Percentiles rank a stretch among this genome's conserved stretches.
phyloP scores from a whole-genome alignment of 2,888 invertebrate species.

The Anodontia alba region DNA sequence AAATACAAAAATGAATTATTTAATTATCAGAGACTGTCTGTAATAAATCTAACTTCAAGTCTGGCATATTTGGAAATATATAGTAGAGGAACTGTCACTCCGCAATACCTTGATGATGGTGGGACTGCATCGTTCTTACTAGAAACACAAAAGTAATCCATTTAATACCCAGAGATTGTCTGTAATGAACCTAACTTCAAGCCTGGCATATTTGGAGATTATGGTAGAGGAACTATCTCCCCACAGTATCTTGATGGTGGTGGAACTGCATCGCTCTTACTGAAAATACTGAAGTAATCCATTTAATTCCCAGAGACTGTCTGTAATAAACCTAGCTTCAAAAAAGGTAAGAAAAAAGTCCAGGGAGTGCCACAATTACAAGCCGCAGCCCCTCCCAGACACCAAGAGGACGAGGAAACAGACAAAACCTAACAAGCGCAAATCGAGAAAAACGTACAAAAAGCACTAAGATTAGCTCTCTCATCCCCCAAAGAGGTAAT shows the following conservation, averaged over 20 bases:
- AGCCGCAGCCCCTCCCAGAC: no score
- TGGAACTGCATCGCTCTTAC: neutral
- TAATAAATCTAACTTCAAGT: slow-evolving; percentile 36
- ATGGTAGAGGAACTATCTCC: slow-evolving; percentile 36
- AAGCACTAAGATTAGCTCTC: no score
- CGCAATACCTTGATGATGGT: slow-evolving; percentile 31
- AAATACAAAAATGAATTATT: neutral
- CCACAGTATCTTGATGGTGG: slow-evolving; percentile 35
- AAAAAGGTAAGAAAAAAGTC: no score
- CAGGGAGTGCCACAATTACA: no score
- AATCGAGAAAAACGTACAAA: no score
- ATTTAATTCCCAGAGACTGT: no score
- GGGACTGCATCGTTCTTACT: neutral
- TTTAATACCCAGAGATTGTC: slow-evolving; percentile 50
- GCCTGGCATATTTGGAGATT: slow-evolving; percentile 37
- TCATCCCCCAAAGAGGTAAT: no score
- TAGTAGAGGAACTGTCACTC: slow-evolving; percentile 34
- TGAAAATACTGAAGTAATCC: no score
- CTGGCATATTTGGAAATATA: slow-evolving; percentile 42
- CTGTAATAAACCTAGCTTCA: no score
- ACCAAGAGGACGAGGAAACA: no score
- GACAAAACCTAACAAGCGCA: no score
- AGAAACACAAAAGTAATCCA: slow-evolving; percentile 28
- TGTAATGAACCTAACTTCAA: slow-evolving; percentile 38
- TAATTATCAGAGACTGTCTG: slow-evolving; percentile 51